A percentile compares a stretch with the other conserved stretches of the same genome.
Evolutionary conservation across 2,797 vertebrate genomes (phyloP).

Genomic region (Melanotaenia nigrans): DNA sequence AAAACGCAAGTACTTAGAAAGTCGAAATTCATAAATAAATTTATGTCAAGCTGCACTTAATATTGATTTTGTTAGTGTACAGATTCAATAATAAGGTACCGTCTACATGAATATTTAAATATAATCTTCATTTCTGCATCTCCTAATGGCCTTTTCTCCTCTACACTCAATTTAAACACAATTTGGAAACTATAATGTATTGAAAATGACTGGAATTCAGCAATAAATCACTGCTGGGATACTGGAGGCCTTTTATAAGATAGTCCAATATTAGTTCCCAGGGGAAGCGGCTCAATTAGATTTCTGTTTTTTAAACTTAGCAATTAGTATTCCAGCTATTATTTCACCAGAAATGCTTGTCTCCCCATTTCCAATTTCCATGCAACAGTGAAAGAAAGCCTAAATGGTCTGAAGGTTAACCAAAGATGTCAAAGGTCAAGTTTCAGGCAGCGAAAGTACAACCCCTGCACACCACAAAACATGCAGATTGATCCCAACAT

Average conservation of each 20-base stretch:
- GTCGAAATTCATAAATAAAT: slow-evolving; percentile 99
- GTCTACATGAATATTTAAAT: slow-evolving; percentile 99
- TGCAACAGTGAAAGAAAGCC: slow-evolving; percentile 77
- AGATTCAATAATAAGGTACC: slow-evolving; percentile 99
- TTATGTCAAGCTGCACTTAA: slow-evolving; percentile 99
- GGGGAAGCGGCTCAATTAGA: slow-evolving; percentile 95
- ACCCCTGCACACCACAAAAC: slow-evolving; percentile 67
- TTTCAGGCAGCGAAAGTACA: slow-evolving; percentile 87
- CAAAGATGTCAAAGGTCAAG: slow-evolving; percentile 89
- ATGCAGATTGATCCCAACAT: slow-evolving; percentile 44
- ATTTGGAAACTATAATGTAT: slow-evolving; percentile 99
- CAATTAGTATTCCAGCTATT: slow-evolving; percentile 96
- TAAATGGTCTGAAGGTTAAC: slow-evolving; percentile 66
- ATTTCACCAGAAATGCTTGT: slow-evolving; percentile 94
- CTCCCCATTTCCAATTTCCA: slow-evolving; percentile 77
- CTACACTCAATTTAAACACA: slow-evolving; percentile 99
- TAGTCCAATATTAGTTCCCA: slow-evolving; percentile 94
- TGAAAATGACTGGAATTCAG: slow-evolving; percentile 99
- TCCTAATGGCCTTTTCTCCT: slow-evolving; percentile 99
- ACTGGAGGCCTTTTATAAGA: slow-evolving; percentile 97
- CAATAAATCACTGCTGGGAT: slow-evolving; percentile 99
- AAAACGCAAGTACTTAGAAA: slow-evolving; percentile 99
- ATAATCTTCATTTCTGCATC: slow-evolving; percentile 99
- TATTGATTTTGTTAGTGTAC: slow-evolving; percentile 99
- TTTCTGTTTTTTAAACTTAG: slow-evolving; percentile 97